Conservation (phyloP, 2,797 vertebrate species). For the Galago senegalensis region DNA sequence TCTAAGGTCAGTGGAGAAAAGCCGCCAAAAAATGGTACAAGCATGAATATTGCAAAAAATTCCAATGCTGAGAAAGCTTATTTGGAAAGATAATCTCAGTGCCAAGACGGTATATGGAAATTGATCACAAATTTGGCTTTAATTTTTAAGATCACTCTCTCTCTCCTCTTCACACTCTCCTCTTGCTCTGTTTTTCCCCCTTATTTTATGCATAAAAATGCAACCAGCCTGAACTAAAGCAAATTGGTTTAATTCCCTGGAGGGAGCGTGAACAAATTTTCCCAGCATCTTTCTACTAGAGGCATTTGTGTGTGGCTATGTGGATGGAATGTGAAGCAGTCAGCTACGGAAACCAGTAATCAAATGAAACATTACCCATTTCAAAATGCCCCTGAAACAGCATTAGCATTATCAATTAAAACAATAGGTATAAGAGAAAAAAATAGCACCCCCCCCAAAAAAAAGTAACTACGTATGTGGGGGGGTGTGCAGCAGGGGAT, state of each 20-base stretch:
- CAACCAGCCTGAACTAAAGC: conserved; percentile 91
- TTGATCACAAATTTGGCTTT: conserved; percentile 60
- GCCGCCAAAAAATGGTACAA: conserved; percentile 18
- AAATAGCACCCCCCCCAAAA: conserved; percentile 5
- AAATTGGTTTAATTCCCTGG: conserved; percentile 90
- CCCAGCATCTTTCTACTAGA: conserved; percentile 86
- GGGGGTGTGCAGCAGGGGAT: neutral
- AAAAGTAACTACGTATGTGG: neutral
- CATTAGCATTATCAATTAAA: conserved; percentile 80
- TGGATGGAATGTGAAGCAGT: conserved; percentile 80
- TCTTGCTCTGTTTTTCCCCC: conserved; percentile 65
- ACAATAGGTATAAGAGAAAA: conserved; percentile 61
- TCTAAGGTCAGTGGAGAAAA: conserved; percentile 52
- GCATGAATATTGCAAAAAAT: neutral
- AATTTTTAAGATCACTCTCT: conserved; percentile 77
- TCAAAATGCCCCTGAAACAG: conserved; percentile 63
- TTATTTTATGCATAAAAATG: conserved; percentile 89
- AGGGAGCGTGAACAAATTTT: conserved; percentile 88
- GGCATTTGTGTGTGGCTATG: conserved; percentile 82
- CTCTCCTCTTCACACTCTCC: conserved; percentile 24
- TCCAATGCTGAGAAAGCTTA: neutral
- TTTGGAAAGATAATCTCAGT: neutral
- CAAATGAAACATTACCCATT: conserved; percentile 84
- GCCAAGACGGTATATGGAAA: conserved; percentile 26
- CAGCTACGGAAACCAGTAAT: conserved; percentile 79